Conservation (phyloP, 2,888 invertebrate species). For the Metallyticus violacea region DNA sequence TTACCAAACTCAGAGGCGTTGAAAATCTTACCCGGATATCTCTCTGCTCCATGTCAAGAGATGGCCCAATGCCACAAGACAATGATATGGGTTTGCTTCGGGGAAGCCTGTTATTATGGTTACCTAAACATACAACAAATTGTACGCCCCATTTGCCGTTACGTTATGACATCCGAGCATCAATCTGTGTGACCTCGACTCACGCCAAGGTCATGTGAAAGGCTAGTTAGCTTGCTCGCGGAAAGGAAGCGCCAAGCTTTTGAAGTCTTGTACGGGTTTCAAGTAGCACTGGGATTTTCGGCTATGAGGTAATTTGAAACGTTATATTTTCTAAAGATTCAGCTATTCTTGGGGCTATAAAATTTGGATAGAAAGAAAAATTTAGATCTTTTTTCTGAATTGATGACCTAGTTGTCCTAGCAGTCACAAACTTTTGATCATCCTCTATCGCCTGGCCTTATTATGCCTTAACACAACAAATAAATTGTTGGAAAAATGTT, state of each 20-base stretch:
- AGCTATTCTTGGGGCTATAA: neutral
- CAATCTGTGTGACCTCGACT: neutral
- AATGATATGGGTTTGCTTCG: neutral
- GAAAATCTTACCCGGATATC: no score
- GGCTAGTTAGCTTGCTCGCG: neutral
- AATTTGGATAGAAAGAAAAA: neutral
- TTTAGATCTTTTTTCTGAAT: neutral
- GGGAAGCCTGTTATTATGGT: neutral
- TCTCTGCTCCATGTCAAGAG: neutral
- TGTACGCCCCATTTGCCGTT: neutral
- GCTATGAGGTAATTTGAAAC: neutral
- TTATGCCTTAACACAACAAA: no score
- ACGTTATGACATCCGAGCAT: neutral
- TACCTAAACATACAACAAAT: neutral
- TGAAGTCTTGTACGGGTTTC: neutral
- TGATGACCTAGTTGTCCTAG: no score
- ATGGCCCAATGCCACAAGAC: neutral
- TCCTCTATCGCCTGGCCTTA: no score
- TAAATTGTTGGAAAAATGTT: no score
- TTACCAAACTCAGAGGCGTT: no score
- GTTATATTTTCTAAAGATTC: neutral
- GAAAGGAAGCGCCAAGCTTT: neutral
- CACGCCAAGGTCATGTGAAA: neutral
- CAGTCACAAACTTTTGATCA: no score
- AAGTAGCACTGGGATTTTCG: neutral